Evolutionary conservation across 2,888 invertebrate species (phyloP), one percentile per base, ranked within the genome.

Genomic region (Idaea straminata): DNA sequence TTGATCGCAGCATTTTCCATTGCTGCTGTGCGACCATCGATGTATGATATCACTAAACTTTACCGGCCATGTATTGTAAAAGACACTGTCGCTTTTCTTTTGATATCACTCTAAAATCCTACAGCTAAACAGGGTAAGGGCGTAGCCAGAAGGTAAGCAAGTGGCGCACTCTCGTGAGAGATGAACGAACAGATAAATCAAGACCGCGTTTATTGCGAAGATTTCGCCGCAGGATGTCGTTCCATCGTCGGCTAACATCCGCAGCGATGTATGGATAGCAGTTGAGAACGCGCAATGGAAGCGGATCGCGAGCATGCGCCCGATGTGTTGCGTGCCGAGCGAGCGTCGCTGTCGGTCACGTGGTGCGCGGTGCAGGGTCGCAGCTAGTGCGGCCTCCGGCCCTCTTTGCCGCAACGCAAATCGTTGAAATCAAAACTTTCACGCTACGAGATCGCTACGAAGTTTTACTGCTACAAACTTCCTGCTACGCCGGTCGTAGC

Each of bases 361-460:
- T 79, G 74, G 84, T 88, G 69, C 65, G 73, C 75, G 79, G 81
- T 74, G 81, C 85, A 83, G 88, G 91, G 89, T 85, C 85, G 85
- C 78, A 84, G 86, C 87, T 86, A 89, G 86, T 82, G 82, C 88
- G 89, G 88, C 86, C 88, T 89, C 87, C 87, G 87, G 89, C 86
- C 89, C 87, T 89, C 85, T 87, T 85, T 83, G 83, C 91, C 89
- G 86, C 90, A 91, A 91, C 89, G 87, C 91, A 92, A 92, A 92
- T 92, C 91, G 92, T 92, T 91, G 92, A 91, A 92, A 92, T 92
- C 92, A 92, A 92, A 92, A 92, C 92, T 92, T 92, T 92, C 92
- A 91, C 92, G 91, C 92, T 91, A 91, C 92, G 90, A 86, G 87
- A 88, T 87, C 90, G 91, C 91, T 92, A 92, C 92, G 90, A 92